Conservation (phyloP, 2,888 invertebrate genomes). For the Watsonalla cultraria region DNA sequence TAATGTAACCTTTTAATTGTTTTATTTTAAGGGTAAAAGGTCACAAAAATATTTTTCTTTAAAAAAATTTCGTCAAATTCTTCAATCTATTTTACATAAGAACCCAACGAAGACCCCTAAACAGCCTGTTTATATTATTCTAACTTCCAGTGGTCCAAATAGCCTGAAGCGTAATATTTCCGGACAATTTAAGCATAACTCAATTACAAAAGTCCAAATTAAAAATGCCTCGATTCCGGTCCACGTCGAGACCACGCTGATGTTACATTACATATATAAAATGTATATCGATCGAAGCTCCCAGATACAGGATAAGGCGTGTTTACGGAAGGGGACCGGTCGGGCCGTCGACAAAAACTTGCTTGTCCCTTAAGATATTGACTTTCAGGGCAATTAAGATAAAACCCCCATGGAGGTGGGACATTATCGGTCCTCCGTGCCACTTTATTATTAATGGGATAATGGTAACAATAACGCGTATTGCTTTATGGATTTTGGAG, state of each 20-base stretch:
- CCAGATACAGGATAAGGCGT: slow-evolving; percentile 3
- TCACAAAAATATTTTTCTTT: too few relatives aligned
- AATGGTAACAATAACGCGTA: slow-evolving; percentile 14
- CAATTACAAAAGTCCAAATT: neutral
- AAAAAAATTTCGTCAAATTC: neutral
- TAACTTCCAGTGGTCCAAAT: neutral
- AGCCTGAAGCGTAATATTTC: neutral
- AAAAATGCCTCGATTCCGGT: neutral
- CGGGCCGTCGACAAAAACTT: slow-evolving; percentile 25
- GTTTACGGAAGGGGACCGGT: slow-evolving; percentile 6
- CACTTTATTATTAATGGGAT: slow-evolving; percentile 47
- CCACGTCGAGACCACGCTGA: neutral
- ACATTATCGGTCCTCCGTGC: slow-evolving; percentile 34
- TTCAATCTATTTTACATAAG: too few relatives aligned
- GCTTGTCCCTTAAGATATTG: slow-evolving; percentile 33
- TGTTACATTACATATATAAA: neutral
- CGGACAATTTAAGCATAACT: slow-evolving; percentile 1
- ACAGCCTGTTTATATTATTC: neutral
- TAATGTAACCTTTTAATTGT: too few relatives aligned
- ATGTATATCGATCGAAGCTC: neutral
- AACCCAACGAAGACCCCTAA: neutral
- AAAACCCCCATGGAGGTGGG: slow-evolving; percentile 44
- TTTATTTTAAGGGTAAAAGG: too few relatives aligned
- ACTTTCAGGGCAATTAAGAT: slow-evolving; percentile 60
- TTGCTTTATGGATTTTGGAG: neutral